phyloP scores from a whole-genome alignment of 2,888 invertebrate species.

The Clistopyga incitator region DNA sequence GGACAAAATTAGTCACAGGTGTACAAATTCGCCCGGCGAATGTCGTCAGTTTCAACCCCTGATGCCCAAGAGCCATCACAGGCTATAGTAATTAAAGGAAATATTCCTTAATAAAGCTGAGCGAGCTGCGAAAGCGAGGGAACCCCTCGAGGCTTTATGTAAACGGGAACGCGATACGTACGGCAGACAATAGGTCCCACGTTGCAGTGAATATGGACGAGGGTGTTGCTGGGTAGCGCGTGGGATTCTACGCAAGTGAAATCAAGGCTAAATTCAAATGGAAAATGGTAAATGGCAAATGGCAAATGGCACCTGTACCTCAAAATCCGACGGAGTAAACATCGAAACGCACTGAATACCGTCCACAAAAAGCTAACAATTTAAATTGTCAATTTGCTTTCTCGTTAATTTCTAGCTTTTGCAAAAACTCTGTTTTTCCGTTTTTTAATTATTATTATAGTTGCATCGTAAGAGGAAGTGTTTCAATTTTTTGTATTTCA shows the following conservation, averaged over 20 bases:
- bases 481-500: too few species aligned
- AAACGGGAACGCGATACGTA: constrained; percentile 2
- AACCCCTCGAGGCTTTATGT: background rate
- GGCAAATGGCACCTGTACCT: background rate
- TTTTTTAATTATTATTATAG: too few species aligned
- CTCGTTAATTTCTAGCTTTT: too few species aligned
- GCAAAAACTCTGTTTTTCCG: too few species aligned
- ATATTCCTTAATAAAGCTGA: constrained; percentile 5
- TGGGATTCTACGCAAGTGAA: background rate
- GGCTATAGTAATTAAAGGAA: constrained; percentile 13
- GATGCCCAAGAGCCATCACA: background rate
- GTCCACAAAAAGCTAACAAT: too few species aligned
- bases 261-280: background rate
- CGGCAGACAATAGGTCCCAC: background rate
- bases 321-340: background rate
- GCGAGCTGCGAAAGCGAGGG: background rate
- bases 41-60: background rate
- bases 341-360: too few species aligned
- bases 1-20: constrained; percentile 20
- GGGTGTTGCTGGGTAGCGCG: background rate
- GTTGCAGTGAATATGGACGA: background rate
- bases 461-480: too few species aligned
- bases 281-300: background rate
- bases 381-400: too few species aligned
- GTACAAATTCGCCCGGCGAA: background rate